Conservation (phyloP, 1,140 invertebrate genomes). For the Probaryconus sp. region DNA sequence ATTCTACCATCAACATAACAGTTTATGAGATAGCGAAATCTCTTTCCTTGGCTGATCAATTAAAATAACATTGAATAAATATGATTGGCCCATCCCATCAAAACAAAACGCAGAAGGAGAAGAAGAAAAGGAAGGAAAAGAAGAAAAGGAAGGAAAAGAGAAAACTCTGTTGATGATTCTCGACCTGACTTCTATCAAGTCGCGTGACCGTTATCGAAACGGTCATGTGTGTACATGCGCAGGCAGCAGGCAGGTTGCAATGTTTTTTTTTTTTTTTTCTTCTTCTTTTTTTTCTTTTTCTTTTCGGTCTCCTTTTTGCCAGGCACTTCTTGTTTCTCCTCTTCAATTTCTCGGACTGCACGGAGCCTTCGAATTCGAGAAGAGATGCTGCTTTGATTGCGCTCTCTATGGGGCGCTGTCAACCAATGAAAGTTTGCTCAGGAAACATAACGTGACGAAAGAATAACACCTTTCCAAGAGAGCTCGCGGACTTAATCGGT, state of each 20-base stretch:
- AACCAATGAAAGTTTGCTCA: constrained; percentile 49
- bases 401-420: constrained; percentile 53
- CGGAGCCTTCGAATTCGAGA: constrained; percentile 21
- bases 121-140: too few relatives aligned
- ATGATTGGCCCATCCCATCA: too few relatives aligned
- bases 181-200: not conserved
- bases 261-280: constrained; percentile 43
- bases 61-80: too few relatives aligned
- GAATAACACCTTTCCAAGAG: constrained; percentile 46
- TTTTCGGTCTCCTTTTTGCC: constrained; percentile 36
- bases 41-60: too few relatives aligned
- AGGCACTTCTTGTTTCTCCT: constrained; percentile 24
- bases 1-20: too few relatives aligned
- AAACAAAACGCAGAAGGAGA: too few relatives aligned
- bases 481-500: constrained; percentile 35
- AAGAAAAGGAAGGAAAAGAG: constrained; percentile 20
- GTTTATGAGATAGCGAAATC: too few relatives aligned
- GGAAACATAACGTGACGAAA: constrained; percentile 49
- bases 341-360: constrained; percentile 28
- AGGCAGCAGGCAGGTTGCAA: constrained; percentile 16
- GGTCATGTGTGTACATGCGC: constrained; percentile 39
- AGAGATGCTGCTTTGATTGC: constrained; percentile 51
- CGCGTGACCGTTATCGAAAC: constrained; percentile 52
- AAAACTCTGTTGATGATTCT: constrained; percentile 37
- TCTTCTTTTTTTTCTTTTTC: too few relatives aligned